phyloP scores from a whole-genome alignment of 1,140 invertebrate species.

The Drosophila mauritiana region DNA sequence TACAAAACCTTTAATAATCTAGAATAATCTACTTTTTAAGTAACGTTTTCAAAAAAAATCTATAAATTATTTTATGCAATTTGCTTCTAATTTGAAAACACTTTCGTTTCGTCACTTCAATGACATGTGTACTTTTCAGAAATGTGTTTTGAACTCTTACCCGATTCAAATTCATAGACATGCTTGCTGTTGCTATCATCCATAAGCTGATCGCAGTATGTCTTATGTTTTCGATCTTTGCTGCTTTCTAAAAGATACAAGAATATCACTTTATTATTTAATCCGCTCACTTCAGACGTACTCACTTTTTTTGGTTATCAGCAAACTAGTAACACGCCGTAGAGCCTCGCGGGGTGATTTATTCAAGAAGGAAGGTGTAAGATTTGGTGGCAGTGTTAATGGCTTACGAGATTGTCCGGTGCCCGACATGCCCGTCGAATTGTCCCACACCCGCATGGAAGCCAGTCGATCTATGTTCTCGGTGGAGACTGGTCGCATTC shows the following conservation, averaged over 20 bases:
- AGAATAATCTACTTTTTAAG: no score
- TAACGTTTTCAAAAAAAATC: no score
- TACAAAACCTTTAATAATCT: no score
- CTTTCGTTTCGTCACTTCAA: no score
- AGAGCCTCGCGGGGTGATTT: slow-evolving; percentile 93
- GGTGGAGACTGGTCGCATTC: slow-evolving; percentile 91
- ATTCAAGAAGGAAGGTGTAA: slow-evolving; percentile 93
- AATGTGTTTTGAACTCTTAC: slow-evolving; percentile 24
- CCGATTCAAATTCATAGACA: slow-evolving; percentile 69
- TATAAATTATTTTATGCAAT: no score
- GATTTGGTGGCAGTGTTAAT: slow-evolving; percentile 92
- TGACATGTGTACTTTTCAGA: background rate
- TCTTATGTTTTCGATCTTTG: slow-evolving; percentile 78
- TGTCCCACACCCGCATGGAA: slow-evolving; percentile 85
- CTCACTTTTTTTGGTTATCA: slow-evolving; percentile 89
- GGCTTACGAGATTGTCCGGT: slow-evolving; percentile 87
- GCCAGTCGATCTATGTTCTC: slow-evolving; percentile 91
- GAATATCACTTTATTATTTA: background rate
- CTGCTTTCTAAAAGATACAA: slow-evolving; percentile 44
- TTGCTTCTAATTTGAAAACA: no score
- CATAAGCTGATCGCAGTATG: slow-evolving; percentile 68
- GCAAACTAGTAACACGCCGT: slow-evolving; percentile 93
- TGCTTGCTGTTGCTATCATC: slow-evolving; percentile 72
- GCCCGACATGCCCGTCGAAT: slow-evolving; percentile 76
- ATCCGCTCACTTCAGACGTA: background rate